Conservation (phyloP, 2,113 vertebrate genomes). For the Chauna torquata region DNA sequence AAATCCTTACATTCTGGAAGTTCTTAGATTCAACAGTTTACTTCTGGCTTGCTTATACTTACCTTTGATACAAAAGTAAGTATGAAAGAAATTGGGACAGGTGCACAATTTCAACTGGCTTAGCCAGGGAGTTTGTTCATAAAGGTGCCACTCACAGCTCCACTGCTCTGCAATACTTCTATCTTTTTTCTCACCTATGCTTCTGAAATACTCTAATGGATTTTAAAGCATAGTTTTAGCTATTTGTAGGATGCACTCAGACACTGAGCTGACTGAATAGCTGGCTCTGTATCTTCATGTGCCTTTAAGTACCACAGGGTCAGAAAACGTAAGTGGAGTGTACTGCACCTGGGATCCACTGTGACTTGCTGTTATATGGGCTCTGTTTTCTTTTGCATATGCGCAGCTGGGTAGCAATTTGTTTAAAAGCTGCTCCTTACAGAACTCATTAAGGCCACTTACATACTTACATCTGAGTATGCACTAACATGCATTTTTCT, state of each 20-base stretch:
- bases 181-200: background rate
- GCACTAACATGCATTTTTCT: background rate
- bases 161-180: background rate
- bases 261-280: background rate
- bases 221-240: background rate
- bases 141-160: background rate
- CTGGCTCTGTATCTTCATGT: background rate
- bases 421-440: background rate
- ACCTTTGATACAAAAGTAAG: background rate
- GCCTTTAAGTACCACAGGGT: background rate
- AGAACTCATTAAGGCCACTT: background rate
- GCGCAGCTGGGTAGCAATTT: background rate
- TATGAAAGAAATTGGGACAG: background rate
- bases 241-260: background rate
- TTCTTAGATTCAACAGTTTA: background rate
- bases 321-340: background rate
- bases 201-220: background rate
- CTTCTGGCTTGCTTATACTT: background rate
- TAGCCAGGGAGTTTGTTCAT: background rate
- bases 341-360: background rate
- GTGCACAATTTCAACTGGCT: background rate
- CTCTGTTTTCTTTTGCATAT: background rate
- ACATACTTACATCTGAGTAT: background rate
- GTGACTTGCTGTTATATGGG: background rate
- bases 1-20: background rate